Base-by-base conservation (phyloP, 2,888 invertebrate genomes). In the Epiblema foenella region DNA sequence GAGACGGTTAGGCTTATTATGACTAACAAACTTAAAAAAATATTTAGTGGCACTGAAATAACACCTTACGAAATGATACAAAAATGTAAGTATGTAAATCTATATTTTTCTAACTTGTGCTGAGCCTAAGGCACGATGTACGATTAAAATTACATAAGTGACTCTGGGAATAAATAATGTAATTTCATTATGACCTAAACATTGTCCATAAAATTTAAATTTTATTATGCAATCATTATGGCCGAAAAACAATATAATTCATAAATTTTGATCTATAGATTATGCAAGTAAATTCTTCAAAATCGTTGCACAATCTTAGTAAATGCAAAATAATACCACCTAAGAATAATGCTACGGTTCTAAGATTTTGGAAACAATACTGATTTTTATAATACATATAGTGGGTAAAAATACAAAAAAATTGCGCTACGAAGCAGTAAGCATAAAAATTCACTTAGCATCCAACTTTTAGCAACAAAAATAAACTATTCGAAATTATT, bases 401-500 rank as follows among this genome's bases (percentile, higher is more conserved):
- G 42, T 9, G 59, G 54, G 39, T 65, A 70, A 76, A 74, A 76
- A 77, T 75, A 77, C 73, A 76, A 76, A 66, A 51, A 69, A 71
- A 71, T 71, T 71, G 71, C 56, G 29, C 67, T 70, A 74, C 52
- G 18, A 73, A 68, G 73, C 71, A 62, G 39, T 68, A 68, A 68
- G 74, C 77, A 76, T 80, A 81, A 83, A 82, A 83, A 84, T 87
- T 88, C 85, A 85, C 88, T 85, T 83, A 83, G 79, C 76, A 79
- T 80, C 81, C 83, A 83, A 83, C 84, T 80, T 77, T 81, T 82
- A 80, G 82, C 83, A 80, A 89, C 82, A 87, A 87, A 83, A 87
- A 93, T 93, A 93, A 91, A 93, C 91, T 93, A 90, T 93, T 91
- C 85, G 85, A 93, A 90, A 86, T 79, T 80, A 83, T 86, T 88